These are phyloP conservation scores for Ardeotis arabs DNA, from an alignment of 2,113 vertebrate genomes.

Conservation along the genomic window DNA sequence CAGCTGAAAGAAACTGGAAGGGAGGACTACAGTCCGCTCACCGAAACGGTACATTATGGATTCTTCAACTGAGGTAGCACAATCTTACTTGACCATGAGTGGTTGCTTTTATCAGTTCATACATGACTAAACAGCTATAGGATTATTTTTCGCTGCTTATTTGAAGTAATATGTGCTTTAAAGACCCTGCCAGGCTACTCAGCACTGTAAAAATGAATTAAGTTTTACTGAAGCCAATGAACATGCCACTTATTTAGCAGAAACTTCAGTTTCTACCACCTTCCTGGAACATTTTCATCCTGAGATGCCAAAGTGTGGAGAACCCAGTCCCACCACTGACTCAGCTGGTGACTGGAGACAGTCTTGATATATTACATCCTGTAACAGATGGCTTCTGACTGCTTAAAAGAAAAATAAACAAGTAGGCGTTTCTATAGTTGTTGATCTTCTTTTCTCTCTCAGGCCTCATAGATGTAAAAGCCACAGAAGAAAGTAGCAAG, in stretches of 20 bases:
- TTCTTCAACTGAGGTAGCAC: not conserved
- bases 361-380: not conserved
- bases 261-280: not conserved
- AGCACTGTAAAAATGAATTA: not conserved
- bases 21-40: not conserved
- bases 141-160: not conserved
- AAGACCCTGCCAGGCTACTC: not conserved
- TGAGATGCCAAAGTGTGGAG: not conserved
- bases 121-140: not conserved
- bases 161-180: constrained; percentile 1
- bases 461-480: constrained; percentile 20
- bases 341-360: not conserved
- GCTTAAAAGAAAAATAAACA: not conserved
- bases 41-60: not conserved
- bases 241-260: not conserved
- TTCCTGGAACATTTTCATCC: not conserved
- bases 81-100: not conserved
- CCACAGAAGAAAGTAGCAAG: not conserved
- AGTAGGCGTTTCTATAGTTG: not conserved
- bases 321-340: not conserved
- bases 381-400: constrained; percentile 23
- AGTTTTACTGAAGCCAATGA: not conserved
- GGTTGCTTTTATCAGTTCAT: not conserved
- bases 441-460: not conserved
- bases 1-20: not conserved